These are phyloP conservation scores for Oreochromis grahami DNA, from an alignment of 2,797 vertebrate species.

Conservation along the genomic window DNA sequence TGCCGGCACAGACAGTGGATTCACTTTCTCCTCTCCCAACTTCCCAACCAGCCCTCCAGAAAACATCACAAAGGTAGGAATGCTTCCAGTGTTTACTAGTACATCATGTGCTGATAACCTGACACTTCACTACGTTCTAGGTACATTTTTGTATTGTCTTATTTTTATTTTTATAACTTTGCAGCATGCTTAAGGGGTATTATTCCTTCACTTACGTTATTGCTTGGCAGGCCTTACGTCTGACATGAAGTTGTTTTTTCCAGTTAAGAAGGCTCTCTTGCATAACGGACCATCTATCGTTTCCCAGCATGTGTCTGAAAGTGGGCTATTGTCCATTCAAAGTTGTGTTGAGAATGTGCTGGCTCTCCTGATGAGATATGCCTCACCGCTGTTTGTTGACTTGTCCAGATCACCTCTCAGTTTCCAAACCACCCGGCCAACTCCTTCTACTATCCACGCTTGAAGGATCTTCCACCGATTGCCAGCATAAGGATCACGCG, in stretches of 20 bases:
- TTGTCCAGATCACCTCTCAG: constrained; percentile 78
- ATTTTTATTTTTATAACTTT: background rate
- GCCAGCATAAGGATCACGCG: constrained; percentile 72
- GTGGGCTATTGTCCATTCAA: constrained; percentile 5
- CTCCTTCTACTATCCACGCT: constrained; percentile 81
- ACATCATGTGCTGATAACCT: background rate
- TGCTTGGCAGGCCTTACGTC: constrained; percentile 16
- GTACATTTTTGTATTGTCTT: background rate
- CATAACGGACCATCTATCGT: constrained; percentile 23
- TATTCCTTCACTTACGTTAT: constrained; percentile 34
- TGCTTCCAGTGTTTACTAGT: background rate
- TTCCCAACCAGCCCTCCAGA: constrained; percentile 69
- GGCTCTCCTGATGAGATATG: constrained; percentile 10
- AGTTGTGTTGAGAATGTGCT: constrained; percentile 5
- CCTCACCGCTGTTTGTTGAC: background rate
- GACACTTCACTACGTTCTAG: background rate
- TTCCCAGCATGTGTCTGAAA: constrained; percentile 29
- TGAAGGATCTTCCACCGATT: constrained; percentile 76
- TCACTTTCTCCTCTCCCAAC: constrained; percentile 81
- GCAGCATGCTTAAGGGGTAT: background rate
- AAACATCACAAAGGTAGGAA: constrained; percentile 72
- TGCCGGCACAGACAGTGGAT: constrained; percentile 80
- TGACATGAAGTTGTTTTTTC: constrained; percentile 34
- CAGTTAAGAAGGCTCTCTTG: constrained; percentile 24
- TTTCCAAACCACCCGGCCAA: constrained; percentile 82